Evolutionary conservation across 2,888 invertebrate species (phyloP).

Genomic region (Clostera curtula): DNA sequence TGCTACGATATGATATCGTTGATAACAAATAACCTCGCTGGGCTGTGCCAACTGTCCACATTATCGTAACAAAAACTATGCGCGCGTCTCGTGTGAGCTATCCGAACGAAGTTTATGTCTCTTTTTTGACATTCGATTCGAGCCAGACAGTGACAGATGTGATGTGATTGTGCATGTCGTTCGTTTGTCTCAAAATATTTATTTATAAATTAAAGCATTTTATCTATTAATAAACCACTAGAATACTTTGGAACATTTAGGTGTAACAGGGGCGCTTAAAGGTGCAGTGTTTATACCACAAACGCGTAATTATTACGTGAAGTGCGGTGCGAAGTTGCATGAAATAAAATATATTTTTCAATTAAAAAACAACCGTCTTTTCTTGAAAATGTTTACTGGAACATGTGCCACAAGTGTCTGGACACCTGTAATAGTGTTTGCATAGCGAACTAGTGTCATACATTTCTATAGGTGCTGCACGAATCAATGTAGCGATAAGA

Average conservation of each 20-base stretch:
- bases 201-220: slow-evolving; percentile 58
- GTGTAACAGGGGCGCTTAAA: slow-evolving; percentile 39
- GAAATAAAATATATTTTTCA: slow-evolving; percentile 33
- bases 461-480: slow-evolving; percentile 11
- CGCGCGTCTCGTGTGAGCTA: too few species aligned
- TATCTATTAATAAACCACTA: slow-evolving; percentile 59
- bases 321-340: slow-evolving; percentile 30
- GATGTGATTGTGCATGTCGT: slow-evolving; percentile 20
- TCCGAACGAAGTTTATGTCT: too few species aligned
- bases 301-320: slow-evolving; percentile 28
- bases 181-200: slow-evolving; percentile 34
- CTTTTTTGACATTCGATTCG: background rate
- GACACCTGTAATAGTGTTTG: slow-evolving; percentile 15
- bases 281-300: slow-evolving; percentile 45
- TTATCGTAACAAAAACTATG: too few species aligned
- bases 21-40: too few species aligned
- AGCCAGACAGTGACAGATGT: slow-evolving; percentile 22
- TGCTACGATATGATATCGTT: too few species aligned
- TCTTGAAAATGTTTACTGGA: slow-evolving; percentile 20
- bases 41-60: too few species aligned
- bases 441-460: slow-evolving; percentile 15
- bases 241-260: slow-evolving; percentile 51
- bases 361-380: slow-evolving; percentile 23
- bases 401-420: slow-evolving; percentile 9
- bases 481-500: slow-evolving; percentile 42